phyloP scores from a whole-genome alignment of 2,797 vertebrate species.

The Hippocampus kuda region DNA sequence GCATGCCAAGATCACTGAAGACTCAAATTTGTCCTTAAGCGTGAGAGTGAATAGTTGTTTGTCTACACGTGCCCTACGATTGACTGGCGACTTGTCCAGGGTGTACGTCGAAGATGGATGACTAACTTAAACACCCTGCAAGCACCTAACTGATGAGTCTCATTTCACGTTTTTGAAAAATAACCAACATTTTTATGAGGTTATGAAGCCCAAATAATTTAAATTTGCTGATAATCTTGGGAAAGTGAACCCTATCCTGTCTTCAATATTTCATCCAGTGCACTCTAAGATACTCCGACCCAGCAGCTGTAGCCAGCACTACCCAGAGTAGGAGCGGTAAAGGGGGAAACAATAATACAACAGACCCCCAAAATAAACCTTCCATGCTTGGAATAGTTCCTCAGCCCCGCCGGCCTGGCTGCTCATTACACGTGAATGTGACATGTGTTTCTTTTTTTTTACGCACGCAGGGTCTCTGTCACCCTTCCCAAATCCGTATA shows the following conservation, averaged over 20 bases:
- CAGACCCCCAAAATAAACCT: constrained; percentile 55
- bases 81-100: no score
- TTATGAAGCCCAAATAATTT: neutral
- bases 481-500: constrained; percentile 31
- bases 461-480: constrained; percentile 6
- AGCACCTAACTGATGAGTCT: neutral
- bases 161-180: neutral
- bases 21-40: no score
- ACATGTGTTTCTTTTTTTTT: constrained; percentile 43
- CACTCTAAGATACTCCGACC: constrained; percentile 11
- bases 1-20: no score
- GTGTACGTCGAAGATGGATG: neutral
- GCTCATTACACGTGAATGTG: constrained; percentile 40
- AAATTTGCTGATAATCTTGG: neutral
- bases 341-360: constrained; percentile 42
- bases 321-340: constrained; percentile 20
- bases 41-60: no score
- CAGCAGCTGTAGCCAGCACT: constrained; percentile 16
- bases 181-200: neutral
- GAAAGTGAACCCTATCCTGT: neutral
- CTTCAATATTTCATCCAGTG: constrained; percentile 12
- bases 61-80: no score
- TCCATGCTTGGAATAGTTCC: constrained; percentile 50
- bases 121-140: neutral
- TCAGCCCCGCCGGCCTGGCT: constrained; percentile 36